Percentiles rank a stretch among this genome's conserved stretches.
These are phyloP conservation scores for Sebastes nivosus DNA, from an alignment of 2,797 vertebrate genomes.

Conservation along the genomic window DNA sequence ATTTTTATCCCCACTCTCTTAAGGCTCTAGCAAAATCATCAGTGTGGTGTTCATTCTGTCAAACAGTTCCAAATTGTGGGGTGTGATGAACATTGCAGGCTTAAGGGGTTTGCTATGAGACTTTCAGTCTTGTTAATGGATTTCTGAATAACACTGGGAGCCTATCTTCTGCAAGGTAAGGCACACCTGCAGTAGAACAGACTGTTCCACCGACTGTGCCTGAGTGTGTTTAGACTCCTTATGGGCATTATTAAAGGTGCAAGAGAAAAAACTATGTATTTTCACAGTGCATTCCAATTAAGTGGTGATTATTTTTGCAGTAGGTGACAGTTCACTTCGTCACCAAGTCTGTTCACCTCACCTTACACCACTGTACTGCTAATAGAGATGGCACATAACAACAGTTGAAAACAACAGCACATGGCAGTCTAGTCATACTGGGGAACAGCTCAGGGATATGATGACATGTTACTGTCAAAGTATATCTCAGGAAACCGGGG, in stretches of 20 bases:
- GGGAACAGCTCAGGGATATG: not conserved
- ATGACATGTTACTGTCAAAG: not conserved
- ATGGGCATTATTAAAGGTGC: not conserved
- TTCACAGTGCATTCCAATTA: conserved; percentile 7
- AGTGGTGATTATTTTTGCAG: not conserved
- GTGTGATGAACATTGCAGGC: conserved; percentile 14
- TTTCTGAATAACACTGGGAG: conserved; percentile 17
- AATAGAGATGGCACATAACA: not conserved
- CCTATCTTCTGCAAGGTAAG: conserved; percentile 8
- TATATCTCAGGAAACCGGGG: not conserved
- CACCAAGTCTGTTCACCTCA: not conserved
- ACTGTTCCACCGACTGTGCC: not conserved
- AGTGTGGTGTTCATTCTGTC: conserved; percentile 15
- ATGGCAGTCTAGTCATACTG: not conserved
- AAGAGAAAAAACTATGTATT: not conserved
- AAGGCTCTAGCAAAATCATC: conserved; percentile 15
- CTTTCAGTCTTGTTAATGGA: conserved; percentile 21
- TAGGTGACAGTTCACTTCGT: not conserved
- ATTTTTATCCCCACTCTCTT: conserved; percentile 1
- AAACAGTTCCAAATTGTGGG: conserved; percentile 14
- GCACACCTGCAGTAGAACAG: not conserved
- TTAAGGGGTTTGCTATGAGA: not conserved
- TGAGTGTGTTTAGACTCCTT: not conserved
- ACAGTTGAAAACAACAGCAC: conserved; percentile 1
- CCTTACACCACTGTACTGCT: not conserved